Percentiles rank a stretch among this genome's conserved stretches.
Conservation (phyloP, 2,888 invertebrate genomes). For the Gisinianus flammeolus region DNA sequence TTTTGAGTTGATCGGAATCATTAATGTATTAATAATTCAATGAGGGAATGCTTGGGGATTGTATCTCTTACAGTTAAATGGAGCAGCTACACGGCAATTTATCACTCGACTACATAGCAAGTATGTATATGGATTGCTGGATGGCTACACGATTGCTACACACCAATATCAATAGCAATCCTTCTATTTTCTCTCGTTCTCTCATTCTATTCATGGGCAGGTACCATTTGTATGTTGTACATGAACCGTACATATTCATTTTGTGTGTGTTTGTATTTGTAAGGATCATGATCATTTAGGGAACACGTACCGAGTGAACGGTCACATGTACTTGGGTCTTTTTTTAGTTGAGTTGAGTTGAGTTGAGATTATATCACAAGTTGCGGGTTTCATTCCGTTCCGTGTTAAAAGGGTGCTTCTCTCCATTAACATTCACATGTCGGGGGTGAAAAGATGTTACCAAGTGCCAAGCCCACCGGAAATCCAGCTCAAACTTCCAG, state of each 20-base stretch:
- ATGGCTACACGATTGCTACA: too few relatives aligned
- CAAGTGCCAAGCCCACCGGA: slow-evolving; percentile 20
- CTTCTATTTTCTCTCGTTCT: too few relatives aligned
- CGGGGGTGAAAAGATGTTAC: not conserved
- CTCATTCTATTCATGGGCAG: too few relatives aligned
- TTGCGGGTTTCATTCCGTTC: not conserved
- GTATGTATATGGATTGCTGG: too few relatives aligned
- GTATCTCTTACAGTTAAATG: not conserved
- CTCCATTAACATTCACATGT: not conserved
- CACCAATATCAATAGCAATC: too few relatives aligned
- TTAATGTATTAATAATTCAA: slow-evolving; percentile 27
- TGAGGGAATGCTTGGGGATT: not conserved
- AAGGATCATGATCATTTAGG: not conserved
- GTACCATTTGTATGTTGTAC: too few relatives aligned
- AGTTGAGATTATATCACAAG: not conserved
- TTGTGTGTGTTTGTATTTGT: not conserved
- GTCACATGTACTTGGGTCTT: not conserved
- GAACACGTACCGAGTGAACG: not conserved
- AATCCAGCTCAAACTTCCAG: not conserved
- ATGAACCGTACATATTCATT: not conserved
- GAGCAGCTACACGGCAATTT: not conserved
- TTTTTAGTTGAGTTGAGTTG: not conserved
- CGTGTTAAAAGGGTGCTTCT: slow-evolving; percentile 14
- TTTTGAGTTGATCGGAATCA: slow-evolving; percentile 25
- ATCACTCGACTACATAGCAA: not conserved